Evolutionary conservation across 2,888 invertebrate species (phyloP), one percentile per base, ranked within the genome.

Genomic region (Leptinotarsa juncta): DNA sequence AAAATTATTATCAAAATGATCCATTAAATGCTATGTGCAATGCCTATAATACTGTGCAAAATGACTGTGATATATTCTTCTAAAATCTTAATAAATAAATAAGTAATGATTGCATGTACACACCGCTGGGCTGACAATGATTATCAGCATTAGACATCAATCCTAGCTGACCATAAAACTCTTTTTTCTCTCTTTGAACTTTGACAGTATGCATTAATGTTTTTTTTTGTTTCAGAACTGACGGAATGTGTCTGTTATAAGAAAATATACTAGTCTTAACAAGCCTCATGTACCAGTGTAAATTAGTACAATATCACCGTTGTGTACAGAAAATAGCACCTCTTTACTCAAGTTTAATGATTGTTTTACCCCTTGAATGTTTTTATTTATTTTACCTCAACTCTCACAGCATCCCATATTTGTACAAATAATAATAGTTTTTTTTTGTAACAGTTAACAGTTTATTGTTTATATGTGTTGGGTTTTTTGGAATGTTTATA

Each of bases 161-260:
- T 32, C 4, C 32, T 32, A 32, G 10, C 12, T 42, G 42, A 42
- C 42, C 42, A 42, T 42, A 3, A 42, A 42, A 42, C 12, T 42
- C 0, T 42, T 32, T 32, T 32, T 32, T 5, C 7, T 7, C 7
- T 32, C 2, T 10, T 18, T 53, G n/a, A 48, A 53, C 23, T 53
- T 18, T 60, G 4, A 60, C 67, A 3, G 26, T n/a, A 55, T 62
- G 55, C 18, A 53, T 69, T 14, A 55, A 66, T 18, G 16, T 16
- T 65, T 62, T 66, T 65, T 16, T 77, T 57, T 83, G 12, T 42
- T 88, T 87, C 85, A 91, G 90, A 90, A 90, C 87, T 90, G 90
- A 90, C 87, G 89, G 89, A 88, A 89, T 89, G 89, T 90, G 87
- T 90, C 88, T 88, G 85, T 79, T 78, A 81, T 81, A 80, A 81